These are phyloP conservation scores for Imbricaverruca yamaguchii DNA, from an alignment of 2,888 invertebrate genomes.

Conservation along the genomic window DNA sequence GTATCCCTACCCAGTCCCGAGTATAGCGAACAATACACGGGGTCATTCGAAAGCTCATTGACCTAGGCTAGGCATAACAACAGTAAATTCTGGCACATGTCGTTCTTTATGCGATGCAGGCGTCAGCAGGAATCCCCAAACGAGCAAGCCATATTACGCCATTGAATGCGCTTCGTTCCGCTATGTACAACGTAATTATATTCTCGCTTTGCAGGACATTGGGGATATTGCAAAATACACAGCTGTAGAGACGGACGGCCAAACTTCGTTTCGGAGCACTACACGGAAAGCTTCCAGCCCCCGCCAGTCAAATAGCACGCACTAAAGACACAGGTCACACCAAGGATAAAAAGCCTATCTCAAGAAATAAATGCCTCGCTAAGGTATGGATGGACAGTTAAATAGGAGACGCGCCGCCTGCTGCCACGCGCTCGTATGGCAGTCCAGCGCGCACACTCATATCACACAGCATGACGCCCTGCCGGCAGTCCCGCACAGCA, in stretches of 20 bases:
- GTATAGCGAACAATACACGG: background rate
- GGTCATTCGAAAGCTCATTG: constrained; percentile 17
- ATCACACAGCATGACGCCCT: constrained; percentile 7
- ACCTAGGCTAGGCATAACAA: constrained; percentile 17
- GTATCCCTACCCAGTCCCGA: background rate
- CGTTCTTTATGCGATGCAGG: background rate
- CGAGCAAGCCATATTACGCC: background rate
- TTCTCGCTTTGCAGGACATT: background rate
- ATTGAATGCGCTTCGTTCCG: background rate
- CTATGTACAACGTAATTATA: background rate
- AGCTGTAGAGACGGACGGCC: background rate
- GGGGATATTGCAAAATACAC: constrained; percentile 4
- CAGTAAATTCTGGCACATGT: constrained; percentile 21
- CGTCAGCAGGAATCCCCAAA: background rate
- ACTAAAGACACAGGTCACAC: background rate
- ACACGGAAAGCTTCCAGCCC: background rate
- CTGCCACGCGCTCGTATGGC: background rate
- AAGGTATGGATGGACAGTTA: constrained; percentile 3
- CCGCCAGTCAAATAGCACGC: background rate
- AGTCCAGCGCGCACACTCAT: background rate
- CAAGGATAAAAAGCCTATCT: constrained; percentile 1
- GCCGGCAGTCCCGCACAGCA: background rate
- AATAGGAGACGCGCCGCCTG: background rate
- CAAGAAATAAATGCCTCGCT: constrained; percentile 9
- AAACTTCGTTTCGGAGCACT: background rate